Percentiles rank a stretch among this genome's conserved stretches.
Conservation (phyloP, 1,140 invertebrate genomes). For the Heterodera schachtii region DNA sequence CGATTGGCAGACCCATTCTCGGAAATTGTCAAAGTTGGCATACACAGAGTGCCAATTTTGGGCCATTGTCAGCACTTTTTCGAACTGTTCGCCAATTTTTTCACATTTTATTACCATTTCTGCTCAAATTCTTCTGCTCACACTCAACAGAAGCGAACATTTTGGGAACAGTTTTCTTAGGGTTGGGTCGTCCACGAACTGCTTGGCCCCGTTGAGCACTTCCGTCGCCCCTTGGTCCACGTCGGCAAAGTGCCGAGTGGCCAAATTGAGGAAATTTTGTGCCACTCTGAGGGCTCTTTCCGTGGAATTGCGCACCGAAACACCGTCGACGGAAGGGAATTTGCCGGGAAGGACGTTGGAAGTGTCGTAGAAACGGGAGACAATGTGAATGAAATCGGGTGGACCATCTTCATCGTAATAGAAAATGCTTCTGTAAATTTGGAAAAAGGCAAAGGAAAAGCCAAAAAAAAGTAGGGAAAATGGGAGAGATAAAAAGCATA, state of each 20-base stretch:
- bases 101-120: not conserved
- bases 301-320: not conserved
- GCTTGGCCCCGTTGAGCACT: conserved; percentile 13
- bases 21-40: conserved; percentile 10
- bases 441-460: not conserved
- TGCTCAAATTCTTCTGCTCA: not conserved
- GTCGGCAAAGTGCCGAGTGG: not conserved
- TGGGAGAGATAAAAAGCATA: too few relatives aligned
- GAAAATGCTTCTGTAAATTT: conserved; percentile 7
- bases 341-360: not conserved
- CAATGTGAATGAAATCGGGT: conserved; percentile 19
- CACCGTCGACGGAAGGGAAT: conserved; percentile 1
- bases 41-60: conserved; percentile 1
- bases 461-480: not conserved
- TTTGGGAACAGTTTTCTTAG: conserved; percentile 14
- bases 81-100: conserved; percentile 4
- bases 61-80: conserved; percentile 19
- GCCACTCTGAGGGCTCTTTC: not conserved
- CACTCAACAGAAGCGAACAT: conserved; percentile 10
- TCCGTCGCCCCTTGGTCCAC: not conserved
- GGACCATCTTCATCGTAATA: conserved; percentile 13
- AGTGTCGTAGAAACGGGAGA: conserved; percentile 21
- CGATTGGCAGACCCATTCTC: conserved; percentile 15
- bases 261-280: not conserved
- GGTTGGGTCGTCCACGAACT: conserved; percentile 5